phyloP scores from a whole-genome alignment of 2,888 invertebrate genomes.

The Acrobasis suavella region DNA sequence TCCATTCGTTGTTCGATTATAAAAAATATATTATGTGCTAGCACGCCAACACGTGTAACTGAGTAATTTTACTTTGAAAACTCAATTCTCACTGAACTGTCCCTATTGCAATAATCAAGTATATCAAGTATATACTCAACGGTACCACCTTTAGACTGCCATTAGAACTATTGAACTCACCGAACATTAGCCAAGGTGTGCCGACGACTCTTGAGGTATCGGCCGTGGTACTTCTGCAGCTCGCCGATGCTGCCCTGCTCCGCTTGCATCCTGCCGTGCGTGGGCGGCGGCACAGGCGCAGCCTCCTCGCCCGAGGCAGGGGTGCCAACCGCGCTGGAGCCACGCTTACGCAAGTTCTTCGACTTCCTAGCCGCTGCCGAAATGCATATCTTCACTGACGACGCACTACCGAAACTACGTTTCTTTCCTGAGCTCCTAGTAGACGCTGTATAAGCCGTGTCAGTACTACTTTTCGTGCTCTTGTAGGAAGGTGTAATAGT shows the following conservation, averaged over 20 bases:
- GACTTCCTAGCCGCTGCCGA: conserved; percentile 80
- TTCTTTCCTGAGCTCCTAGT: conserved; percentile 80
- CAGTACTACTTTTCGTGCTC: conserved; percentile 77
- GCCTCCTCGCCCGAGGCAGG: conserved; percentile 60
- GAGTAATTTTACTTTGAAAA: too few species aligned
- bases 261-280: conserved; percentile 91
- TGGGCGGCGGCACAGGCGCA: conserved; percentile 56
- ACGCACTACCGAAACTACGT: conserved; percentile 76
- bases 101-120: neutral
- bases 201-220: conserved; percentile 92
- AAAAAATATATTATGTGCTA: too few species aligned
- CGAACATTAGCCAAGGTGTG: conserved; percentile 96
- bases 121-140: too few species aligned
- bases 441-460: conserved; percentile 75
- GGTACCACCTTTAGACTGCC: too few species aligned
- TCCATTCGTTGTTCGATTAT: too few species aligned
- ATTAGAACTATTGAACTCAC: conserved; percentile 82
- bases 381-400: conserved; percentile 82
- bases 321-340: conserved; percentile 61
- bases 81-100: too few species aligned
- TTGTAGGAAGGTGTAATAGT: conserved; percentile 78
- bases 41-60: too few species aligned
- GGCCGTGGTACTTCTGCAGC: conserved; percentile 93
- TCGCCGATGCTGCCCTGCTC: conserved; percentile 96
- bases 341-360: conserved; percentile 78